Evolutionary conservation across 2,888 invertebrate genomes (phyloP).

Genomic region (Agrochola macilenta): DNA sequence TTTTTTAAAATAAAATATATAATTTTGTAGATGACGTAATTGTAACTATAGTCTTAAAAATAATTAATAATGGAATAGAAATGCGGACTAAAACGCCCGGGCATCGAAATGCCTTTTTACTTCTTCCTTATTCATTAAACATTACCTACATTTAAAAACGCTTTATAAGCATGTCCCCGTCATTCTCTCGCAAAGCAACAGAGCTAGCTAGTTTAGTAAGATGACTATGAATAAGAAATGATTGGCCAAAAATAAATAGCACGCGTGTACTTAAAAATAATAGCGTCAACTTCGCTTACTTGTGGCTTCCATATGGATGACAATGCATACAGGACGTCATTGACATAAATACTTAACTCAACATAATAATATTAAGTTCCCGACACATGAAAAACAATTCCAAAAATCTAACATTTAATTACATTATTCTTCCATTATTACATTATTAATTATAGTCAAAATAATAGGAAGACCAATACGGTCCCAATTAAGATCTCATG

Average conservation of each 20-base stretch:
- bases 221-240: conserved; percentile 9
- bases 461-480: conserved; percentile 58
- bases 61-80: conserved; percentile 39
- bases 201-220: conserved; percentile 16
- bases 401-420: conserved; percentile 71
- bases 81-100: conserved; percentile 57
- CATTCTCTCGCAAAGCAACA: conserved; percentile 12
- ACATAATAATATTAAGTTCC: conserved; percentile 63
- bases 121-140: conserved; percentile 25
- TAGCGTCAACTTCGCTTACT: conserved; percentile 42
- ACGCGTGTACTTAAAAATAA: conserved; percentile 16
- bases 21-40: conserved; percentile 11
- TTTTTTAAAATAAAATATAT: background rate
- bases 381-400: conserved; percentile 67
- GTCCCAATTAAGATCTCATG: conserved; percentile 50
- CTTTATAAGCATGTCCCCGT: conserved; percentile 12
- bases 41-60: conserved; percentile 34
- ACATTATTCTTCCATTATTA: conserved; percentile 59
- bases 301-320: conserved; percentile 53
- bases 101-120: conserved; percentile 42
- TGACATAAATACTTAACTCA: conserved; percentile 63
- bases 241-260: conserved; percentile 19
- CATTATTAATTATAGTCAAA: conserved; percentile 51
- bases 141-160: conserved; percentile 17
- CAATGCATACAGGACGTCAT: conserved; percentile 49